Percentiles rank a stretch among this genome's conserved stretches.
Conservation (phyloP, 2,113 vertebrate species). For the Chlorocebus sabaeus region DNA sequence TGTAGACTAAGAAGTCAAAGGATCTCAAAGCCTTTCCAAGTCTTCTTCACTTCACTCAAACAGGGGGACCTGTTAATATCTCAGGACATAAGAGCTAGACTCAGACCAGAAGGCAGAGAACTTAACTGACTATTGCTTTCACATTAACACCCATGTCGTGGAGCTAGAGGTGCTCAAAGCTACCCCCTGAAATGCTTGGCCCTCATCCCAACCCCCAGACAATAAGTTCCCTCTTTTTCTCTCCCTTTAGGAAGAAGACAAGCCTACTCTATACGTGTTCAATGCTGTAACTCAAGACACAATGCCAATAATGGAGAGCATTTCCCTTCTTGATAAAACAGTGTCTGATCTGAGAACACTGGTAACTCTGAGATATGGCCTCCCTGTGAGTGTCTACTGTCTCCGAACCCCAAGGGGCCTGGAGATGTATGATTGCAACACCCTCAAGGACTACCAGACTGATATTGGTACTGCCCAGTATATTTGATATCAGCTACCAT, state of each 20-base stretch:
- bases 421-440: conserved; percentile 86
- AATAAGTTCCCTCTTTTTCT: not conserved
- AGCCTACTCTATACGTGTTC: conserved; percentile 81
- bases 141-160: not conserved
- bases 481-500: not conserved
- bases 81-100: not conserved
- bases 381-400: conserved; percentile 84
- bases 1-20: not conserved
- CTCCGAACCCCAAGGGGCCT: conserved; percentile 77
- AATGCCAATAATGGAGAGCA: conserved; percentile 77
- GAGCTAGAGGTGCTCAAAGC: not conserved
- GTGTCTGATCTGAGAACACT: conserved; percentile 81
- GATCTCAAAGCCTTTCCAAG: too few relatives aligned
- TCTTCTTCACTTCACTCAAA: not conserved
- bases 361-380: conserved; percentile 79
- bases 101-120: not conserved
- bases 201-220: not conserved
- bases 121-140: not conserved
- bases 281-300: conserved; percentile 82
- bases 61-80: not conserved
- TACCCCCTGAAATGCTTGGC: not conserved
- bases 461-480: conserved; percentile 72
- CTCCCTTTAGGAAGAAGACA: conserved; percentile 80
- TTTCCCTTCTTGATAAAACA: conserved; percentile 73
- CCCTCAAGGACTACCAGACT: conserved; percentile 78